These are phyloP conservation scores for Papio anubis DNA, from an alignment of 2,113 vertebrate species.

Conservation along the genomic window DNA sequence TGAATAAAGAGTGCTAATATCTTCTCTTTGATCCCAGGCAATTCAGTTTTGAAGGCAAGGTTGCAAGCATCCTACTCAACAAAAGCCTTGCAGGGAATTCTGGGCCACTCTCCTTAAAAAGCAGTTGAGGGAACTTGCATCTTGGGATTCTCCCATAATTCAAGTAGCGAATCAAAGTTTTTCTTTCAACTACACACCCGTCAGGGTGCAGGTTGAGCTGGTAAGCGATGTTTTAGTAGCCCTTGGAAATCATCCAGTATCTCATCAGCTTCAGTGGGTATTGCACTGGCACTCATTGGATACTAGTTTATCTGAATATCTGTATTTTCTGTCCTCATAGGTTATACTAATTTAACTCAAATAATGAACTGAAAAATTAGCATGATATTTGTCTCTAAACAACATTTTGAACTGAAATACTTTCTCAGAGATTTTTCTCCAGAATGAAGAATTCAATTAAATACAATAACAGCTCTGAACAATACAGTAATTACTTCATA, in stretches of 20 bases:
- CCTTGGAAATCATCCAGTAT: not conserved
- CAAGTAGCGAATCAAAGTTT: not conserved
- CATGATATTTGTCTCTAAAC: not conserved
- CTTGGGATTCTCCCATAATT: not conserved
- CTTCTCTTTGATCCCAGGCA: not conserved
- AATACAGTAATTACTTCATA: not conserved
- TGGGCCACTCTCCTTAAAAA: not conserved
- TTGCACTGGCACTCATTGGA: not conserved
- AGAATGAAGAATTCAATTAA: conserved; percentile 39
- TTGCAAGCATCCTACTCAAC: not conserved
- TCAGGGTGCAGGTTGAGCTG: not conserved
- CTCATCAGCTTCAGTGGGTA: not conserved
- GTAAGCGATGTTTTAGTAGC: not conserved
- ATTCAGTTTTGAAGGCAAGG: not conserved
- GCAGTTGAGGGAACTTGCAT: not conserved
- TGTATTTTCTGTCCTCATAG: not conserved
- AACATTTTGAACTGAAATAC: conserved; percentile 1
- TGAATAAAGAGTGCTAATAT: not conserved
- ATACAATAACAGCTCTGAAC: not conserved
- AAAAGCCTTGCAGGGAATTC: not conserved
- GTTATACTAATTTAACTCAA: not conserved
- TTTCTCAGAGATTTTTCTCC: not conserved
- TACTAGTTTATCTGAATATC: not conserved
- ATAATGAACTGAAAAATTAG: not conserved
- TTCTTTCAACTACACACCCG: not conserved